These are phyloP conservation scores for Crotalus tigris DNA, from an alignment of 2,113 vertebrate species.

Conservation along the genomic window DNA sequence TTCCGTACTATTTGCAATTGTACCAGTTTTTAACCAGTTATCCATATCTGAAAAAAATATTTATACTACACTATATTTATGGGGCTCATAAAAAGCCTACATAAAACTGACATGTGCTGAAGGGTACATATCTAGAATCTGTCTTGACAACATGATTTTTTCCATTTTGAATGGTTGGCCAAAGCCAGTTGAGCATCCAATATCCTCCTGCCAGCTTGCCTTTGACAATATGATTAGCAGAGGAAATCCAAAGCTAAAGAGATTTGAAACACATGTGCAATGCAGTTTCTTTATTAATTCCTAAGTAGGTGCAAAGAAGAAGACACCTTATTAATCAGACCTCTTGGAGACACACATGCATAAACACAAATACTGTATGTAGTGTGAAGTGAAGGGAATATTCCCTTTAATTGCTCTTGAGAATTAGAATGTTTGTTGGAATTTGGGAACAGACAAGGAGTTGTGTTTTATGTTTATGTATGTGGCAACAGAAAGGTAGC, in stretches of 20 bases:
- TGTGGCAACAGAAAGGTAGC: neutral
- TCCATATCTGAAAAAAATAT: neutral
- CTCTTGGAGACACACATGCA: neutral
- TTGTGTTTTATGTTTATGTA: neutral
- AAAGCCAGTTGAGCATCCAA: neutral
- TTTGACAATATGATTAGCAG: neutral
- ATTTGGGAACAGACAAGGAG: neutral
- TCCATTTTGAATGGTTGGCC: neutral
- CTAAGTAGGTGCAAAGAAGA: neutral
- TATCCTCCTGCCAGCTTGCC: neutral
- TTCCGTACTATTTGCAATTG: neutral
- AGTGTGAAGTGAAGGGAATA: neutral
- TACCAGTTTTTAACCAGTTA: neutral
- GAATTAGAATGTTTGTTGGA: neutral
- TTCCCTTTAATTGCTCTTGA: neutral
- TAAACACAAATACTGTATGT: neutral
- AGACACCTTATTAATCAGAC: neutral
- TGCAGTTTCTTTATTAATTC: neutral
- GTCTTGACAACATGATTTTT: neutral
- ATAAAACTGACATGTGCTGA: neutral
- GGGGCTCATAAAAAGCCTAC: neutral
- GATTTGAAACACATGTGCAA: neutral
- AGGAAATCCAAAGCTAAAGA: neutral
- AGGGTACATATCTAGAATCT: neutral
- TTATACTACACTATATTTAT: neutral